Percentiles rank a stretch among this genome's conserved stretches.
Conservation (phyloP, 2,797 vertebrate species). For the Sebastes trivittatus region DNA sequence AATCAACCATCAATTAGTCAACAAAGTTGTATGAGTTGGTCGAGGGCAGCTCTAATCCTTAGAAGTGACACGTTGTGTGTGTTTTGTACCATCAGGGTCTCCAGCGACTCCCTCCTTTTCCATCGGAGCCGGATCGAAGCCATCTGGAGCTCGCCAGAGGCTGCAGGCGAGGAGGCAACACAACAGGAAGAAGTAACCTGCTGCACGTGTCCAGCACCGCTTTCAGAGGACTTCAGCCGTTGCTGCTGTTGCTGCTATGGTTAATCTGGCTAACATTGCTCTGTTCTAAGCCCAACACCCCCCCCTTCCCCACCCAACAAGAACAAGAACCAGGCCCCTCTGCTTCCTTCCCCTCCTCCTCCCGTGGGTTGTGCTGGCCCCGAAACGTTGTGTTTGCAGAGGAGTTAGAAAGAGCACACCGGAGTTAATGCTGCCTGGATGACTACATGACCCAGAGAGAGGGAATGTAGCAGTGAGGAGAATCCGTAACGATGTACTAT, state of each 20-base stretch:
- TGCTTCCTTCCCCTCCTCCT: conserved; percentile 35
- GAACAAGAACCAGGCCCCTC: conserved; percentile 32
- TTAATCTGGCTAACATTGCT: conserved; percentile 55
- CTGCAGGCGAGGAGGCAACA: conserved; percentile 93
- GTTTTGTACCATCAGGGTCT: conserved; percentile 77
- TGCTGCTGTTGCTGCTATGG: conserved; percentile 56
- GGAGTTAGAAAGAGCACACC: conserved; percentile 26
- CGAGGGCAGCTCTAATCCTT: no score
- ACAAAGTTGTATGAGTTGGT: no score
- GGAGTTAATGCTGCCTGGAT: conserved; percentile 29
- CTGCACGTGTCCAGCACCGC: not conserved
- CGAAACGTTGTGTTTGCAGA: conserved; percentile 39
- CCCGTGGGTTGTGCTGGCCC: conserved; percentile 45
- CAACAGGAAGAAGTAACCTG: conserved; percentile 90
- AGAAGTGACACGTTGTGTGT: not conserved
- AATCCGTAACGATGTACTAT: conserved; percentile 50
- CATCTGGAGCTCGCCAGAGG: conserved; percentile 85
- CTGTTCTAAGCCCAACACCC: conserved; percentile 40
- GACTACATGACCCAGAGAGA: conserved; percentile 26
- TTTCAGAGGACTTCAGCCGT: conserved; percentile 48
- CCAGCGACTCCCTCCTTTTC: conserved; percentile 86
- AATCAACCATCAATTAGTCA: no score
- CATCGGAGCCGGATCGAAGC: conserved; percentile 92
- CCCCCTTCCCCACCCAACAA: not conserved
- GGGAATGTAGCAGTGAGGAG: conserved; percentile 34